Evolutionary conservation across 2,797 vertebrate genomes (phyloP).

Genomic region (Coendou prehensilis): DNA sequence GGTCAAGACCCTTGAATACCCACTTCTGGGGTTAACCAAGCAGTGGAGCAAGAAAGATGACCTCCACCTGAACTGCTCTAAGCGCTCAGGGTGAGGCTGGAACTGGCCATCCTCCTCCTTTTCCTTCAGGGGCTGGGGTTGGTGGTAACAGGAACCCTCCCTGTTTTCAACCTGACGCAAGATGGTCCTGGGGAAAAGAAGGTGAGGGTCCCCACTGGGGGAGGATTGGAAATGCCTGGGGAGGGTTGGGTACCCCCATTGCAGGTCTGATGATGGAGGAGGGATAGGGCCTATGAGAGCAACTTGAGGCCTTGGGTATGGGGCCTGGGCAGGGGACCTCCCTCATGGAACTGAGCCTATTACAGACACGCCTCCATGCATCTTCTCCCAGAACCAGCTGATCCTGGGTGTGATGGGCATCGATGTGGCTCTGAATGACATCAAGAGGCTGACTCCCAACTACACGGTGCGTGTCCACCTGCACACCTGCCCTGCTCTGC

Average conservation of each 20-base stretch:
- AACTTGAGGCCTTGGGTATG: not conserved
- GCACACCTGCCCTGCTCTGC: not conserved
- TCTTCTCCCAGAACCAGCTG: slow-evolving; percentile 95
- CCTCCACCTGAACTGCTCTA: not conserved
- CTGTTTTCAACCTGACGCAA: slow-evolving; percentile 97
- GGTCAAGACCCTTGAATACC: not conserved
- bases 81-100: not conserved
- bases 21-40: not conserved
- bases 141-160: slow-evolving; percentile 97
- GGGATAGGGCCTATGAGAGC: not conserved
- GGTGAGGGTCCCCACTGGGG: slow-evolving; percentile 83
- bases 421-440: slow-evolving; percentile 97
- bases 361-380: not conserved
- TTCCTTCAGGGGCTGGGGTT: slow-evolving; percentile 94
- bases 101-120: slow-evolving; percentile 36
- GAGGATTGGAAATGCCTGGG: not conserved
- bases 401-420: slow-evolving; percentile 99
- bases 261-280: not conserved
- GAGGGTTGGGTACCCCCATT: not conserved
- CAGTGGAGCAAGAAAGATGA: not conserved
- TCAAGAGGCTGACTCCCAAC: slow-evolving; percentile 97
- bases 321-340: not conserved
- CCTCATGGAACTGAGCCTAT: not conserved
- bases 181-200: slow-evolving; percentile 92
- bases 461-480: slow-evolving; percentile 92